Evolutionary conservation across 2,113 vertebrate species (phyloP), one percentile per base, ranked within the genome.

Genomic region (Xenopus laevis): DNA sequence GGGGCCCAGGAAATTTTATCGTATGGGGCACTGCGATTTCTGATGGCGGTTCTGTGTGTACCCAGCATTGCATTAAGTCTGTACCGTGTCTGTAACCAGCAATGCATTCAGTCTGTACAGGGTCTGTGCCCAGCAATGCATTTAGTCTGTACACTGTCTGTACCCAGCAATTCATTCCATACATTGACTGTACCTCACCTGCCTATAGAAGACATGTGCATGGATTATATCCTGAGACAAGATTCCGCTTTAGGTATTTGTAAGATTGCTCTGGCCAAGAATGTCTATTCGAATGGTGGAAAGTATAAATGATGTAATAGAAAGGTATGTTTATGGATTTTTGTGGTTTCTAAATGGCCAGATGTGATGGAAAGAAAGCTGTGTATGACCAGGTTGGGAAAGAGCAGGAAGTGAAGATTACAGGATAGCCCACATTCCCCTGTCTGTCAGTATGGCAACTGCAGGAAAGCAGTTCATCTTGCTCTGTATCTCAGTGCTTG

Each of bases 321-420:
- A 55, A 55, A n/a, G 15, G 53, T n/a, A 55, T 55, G 53, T 55
- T 55, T 55, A n/a, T 55, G 53, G 53, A 55, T 55, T 55, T n/a
- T 55, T 55, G 53, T 55, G 53, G 53, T 55, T 55, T n/a, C 17
- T 16, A n/a, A 55, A 55, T 16, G 8, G 17, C 53, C 53, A 55
- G 53, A 55, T n/a, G 53, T 55, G 16, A 55, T 16, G 53, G 17
- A 55, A 55, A n/a, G 7, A n/a, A 55, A n/a, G 15, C 53, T 16
- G 7, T 50, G 17, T 55, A n/a, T 9, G 13, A 55, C 5, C 4
- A n/a, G 2, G 17, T 7, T 55, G 18, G 8, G 53, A 55, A 13
- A 50, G 12, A 13, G 17, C 53, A 55, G 53, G 17, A 55, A 18
- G 17, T 16, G 16, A 16, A 7, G 2, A 55, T 2, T 47, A 9